These are phyloP conservation scores for Hermaeophaga mercurialis DNA, from an alignment of 2,888 invertebrate species.

Conservation along the genomic window DNA sequence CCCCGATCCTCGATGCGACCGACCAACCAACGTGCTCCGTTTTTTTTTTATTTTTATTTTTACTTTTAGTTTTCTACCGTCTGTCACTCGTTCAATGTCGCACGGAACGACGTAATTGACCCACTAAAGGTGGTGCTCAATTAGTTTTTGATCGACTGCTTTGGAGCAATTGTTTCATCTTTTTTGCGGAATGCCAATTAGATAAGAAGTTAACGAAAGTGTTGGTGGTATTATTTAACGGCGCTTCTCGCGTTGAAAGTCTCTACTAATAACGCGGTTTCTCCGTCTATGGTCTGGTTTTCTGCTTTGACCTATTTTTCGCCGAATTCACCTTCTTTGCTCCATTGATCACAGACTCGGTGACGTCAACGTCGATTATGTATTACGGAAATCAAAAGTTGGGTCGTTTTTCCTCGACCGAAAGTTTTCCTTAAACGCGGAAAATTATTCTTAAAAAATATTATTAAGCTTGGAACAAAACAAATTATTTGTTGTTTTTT, in stretches of 20 bases:
- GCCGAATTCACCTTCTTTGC: constrained; percentile 26
- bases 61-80: too few species aligned
- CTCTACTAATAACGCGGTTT: neutral
- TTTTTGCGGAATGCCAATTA: neutral
- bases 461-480: too few species aligned
- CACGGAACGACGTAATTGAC: constrained; percentile 28
- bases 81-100: constrained; percentile 26
- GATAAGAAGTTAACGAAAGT: constrained; percentile 5
- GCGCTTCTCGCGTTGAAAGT: neutral
- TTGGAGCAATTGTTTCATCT: neutral
- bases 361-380: constrained; percentile 26
- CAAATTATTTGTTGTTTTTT: too few species aligned
- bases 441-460: too few species aligned
- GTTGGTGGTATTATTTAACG: constrained; percentile 4
- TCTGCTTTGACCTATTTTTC: constrained; percentile 26
- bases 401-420: constrained; percentile 4
- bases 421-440: too few species aligned
- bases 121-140: constrained; percentile 18
- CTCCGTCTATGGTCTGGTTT: constrained; percentile 12
- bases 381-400: constrained; percentile 26
- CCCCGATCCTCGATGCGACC: too few species aligned
- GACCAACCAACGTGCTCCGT: too few species aligned
- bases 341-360: constrained; percentile 28
- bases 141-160: constrained; percentile 11
- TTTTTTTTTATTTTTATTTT: too few species aligned